phyloP scores from a whole-genome alignment of 2,888 invertebrate genomes.

The Spodoptera littoralis region DNA sequence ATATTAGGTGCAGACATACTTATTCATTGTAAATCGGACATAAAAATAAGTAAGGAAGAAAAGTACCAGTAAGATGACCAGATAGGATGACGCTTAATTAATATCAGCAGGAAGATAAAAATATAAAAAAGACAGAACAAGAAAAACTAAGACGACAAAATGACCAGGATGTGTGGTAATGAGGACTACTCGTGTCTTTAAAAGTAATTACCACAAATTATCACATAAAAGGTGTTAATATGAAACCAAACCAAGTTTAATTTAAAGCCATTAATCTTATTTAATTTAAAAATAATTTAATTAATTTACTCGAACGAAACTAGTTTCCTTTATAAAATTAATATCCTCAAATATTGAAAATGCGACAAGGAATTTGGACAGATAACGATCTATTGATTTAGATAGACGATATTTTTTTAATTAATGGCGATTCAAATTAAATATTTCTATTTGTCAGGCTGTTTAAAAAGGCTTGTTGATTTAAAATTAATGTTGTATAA shows the following conservation, averaged over 20 bases:
- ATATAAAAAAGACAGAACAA: no score
- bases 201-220: slow-evolving; percentile 56
- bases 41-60: no score
- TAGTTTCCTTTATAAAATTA: slow-evolving; percentile 54
- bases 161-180: no score
- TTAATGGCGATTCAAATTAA: slow-evolving; percentile 27
- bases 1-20: no score
- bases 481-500: slow-evolving; percentile 13
- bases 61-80: no score
- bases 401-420: slow-evolving; percentile 26
- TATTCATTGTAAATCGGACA: no score
- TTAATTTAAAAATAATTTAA: slow-evolving; percentile 58
- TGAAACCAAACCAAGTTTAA: slow-evolving; percentile 68
- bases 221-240: slow-evolving; percentile 77
- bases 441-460: slow-evolving; percentile 32
- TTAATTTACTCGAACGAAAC: slow-evolving; percentile 49
- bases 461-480: slow-evolving; percentile 11
- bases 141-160: no score
- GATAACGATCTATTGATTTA: slow-evolving; percentile 53
- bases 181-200: no score
- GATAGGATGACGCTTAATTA: no score
- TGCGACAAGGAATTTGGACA: slow-evolving; percentile 42
- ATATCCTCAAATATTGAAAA: slow-evolving; percentile 35
- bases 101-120: no score
- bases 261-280: slow-evolving; percentile 72